Evolutionary conservation across 1,140 invertebrate species (phyloP).

Genomic region (Triops longicaudatus): DNA sequence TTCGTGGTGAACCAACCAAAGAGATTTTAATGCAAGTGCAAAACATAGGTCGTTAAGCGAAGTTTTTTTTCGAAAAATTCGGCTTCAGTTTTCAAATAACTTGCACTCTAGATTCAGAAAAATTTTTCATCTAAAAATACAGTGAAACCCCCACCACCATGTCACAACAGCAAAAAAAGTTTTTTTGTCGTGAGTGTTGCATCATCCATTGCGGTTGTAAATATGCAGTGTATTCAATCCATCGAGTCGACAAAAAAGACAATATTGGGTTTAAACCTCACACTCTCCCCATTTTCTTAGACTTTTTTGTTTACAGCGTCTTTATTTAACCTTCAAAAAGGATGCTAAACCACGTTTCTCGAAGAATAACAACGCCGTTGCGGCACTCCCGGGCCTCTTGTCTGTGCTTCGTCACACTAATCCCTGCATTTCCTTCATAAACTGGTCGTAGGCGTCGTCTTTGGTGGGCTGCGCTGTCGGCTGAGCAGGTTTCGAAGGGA

Average conservation of each 20-base stretch:
- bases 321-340: neutral
- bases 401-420: conserved; percentile 52
- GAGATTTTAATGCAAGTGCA: neutral
- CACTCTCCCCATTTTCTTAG: neutral
- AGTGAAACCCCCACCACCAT: neutral
- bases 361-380: neutral
- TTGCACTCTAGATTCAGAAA: neutral
- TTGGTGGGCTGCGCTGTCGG: conserved; percentile 60
- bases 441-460: conserved; percentile 94
- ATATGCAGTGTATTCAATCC: conserved; percentile 11
- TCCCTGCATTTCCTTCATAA: conserved; percentile 97
- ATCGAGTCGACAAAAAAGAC: neutral
- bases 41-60: neutral
- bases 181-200: neutral
- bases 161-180: neutral
- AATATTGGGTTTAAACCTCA: conserved; percentile 3
- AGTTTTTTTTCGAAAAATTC: neutral
- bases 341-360: neutral
- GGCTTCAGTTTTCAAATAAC: neutral
- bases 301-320: too few relatives aligned
- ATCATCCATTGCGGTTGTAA: conserved; percentile 7
- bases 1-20: neutral
- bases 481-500: conserved; percentile 36
- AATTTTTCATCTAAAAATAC: neutral
- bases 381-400: neutral